Evolutionary conservation across 2,797 vertebrate genomes (phyloP).

Genomic region (Nyctibius grandis): DNA sequence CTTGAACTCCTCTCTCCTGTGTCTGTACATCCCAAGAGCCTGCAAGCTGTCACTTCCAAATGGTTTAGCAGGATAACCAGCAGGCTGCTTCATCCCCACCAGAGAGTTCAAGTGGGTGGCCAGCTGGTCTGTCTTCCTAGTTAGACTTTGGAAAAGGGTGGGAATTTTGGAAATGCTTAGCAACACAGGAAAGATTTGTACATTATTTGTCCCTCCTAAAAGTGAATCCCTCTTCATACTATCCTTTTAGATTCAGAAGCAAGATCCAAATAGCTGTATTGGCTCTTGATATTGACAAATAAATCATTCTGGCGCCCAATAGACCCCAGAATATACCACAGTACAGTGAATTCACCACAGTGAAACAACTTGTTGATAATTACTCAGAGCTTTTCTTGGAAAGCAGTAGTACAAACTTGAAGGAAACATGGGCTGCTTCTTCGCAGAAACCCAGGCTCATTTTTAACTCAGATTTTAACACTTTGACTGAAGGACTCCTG

Average conservation of each 20-base stretch:
- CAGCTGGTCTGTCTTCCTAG: background rate
- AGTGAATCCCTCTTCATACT: background rate
- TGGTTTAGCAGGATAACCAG: background rate
- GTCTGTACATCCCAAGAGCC: background rate
- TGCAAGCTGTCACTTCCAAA: slow-evolving; percentile 22
- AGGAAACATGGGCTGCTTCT: background rate
- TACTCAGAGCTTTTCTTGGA: background rate
- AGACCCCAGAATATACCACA: background rate
- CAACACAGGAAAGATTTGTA: background rate
- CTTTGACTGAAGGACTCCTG: background rate
- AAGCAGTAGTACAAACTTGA: background rate
- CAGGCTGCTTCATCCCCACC: background rate
- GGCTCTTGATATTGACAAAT: background rate
- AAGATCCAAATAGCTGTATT: background rate
- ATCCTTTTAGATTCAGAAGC: background rate
- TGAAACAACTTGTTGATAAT: background rate
- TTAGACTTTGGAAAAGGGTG: background rate
- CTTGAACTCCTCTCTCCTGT: background rate
- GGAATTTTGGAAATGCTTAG: background rate
- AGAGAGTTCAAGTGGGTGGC: background rate
- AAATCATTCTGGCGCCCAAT: background rate
- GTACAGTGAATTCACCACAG: background rate
- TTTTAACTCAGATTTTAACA: background rate
- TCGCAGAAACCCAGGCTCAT: background rate
- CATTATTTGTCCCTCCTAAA: background rate